Evolutionary conservation across 2,888 invertebrate genomes (phyloP), one percentile per base, ranked within the genome.

Genomic region (Hirtodrosophila trivittata): DNA sequence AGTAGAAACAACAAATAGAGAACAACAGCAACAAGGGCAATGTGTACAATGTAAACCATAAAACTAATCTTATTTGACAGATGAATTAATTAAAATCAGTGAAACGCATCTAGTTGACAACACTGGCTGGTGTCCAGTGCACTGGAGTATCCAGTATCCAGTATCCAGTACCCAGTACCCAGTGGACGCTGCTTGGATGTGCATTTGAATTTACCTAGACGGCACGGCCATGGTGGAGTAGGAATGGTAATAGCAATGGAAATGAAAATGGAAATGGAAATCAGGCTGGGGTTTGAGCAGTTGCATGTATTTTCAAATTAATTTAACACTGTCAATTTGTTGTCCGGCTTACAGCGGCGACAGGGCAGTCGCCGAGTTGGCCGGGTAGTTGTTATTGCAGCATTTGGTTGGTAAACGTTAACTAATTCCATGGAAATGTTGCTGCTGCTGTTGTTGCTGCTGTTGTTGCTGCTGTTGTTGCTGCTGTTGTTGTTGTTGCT

Each of bases 51-150:
- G 77, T 72, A 77, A 73, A 71, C 86, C 72, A 86, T 88, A 88
- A 86, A 88, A 87, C 87, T 87, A 88, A 88, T 87, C 87, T 86
- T 81, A 77, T 88, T 87, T 88, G 88, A 88, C 88, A 88, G 86
- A 80, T 87, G 88, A 88, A 87, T 88, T 87, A 87, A 87, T 88
- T 88, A 87, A 88, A 87, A 87, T 87, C 88, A 81, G 84, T 74
- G 70, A 67, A 80, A 75, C 72, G 73, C 81, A 87, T 86, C 87
- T 82, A 77, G 68, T 66, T 66, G 86, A 60, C 85, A 59, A 67
- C 65, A 49, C 39, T 33, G 75, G 10, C 64, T 30, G 46, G n/a
- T 13, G 33, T 4, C 32, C 16, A 25, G 26, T 54, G 26, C 1
- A 32, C 1, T 39, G 28, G 0, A 33, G 30, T n/a, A n/a, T 32